phyloP scores from a whole-genome alignment of 2,797 vertebrate species.

The Coilia nasus region DNA sequence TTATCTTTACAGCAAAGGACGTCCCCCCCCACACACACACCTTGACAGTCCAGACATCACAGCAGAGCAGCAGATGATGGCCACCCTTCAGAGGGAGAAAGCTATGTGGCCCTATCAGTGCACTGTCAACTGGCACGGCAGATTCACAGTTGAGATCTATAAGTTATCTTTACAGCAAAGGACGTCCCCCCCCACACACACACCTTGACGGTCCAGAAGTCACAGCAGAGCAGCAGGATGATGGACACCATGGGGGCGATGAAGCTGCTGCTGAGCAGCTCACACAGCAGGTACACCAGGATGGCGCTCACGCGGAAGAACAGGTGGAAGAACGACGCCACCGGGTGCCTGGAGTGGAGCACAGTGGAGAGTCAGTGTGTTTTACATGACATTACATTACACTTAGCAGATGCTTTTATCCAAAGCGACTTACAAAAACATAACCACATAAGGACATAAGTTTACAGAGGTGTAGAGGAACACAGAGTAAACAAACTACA shows the following conservation, averaged over 20 bases:
- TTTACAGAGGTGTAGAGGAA: no score
- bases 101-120: no score
- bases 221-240: slow-evolving; percentile 92
- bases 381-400: background rate
- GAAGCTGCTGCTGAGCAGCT: slow-evolving; percentile 81
- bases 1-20: no score
- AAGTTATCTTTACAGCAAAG: no score
- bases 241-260: slow-evolving; percentile 94
- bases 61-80: slow-evolving; percentile 93
- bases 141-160: no score
- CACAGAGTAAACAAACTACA: no score
- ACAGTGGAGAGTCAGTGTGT: background rate
- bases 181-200: slow-evolving; percentile 54
- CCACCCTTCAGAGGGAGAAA: no score
- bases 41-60: slow-evolving; percentile 98
- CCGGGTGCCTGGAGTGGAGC: slow-evolving; percentile 86
- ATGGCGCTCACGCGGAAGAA: slow-evolving; percentile 89
- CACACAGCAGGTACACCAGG: slow-evolving; percentile 88
- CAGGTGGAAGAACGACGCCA: slow-evolving; percentile 94
- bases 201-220: slow-evolving; percentile 98
- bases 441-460: no score
- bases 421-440: no score
- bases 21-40: slow-evolving; percentile 68
- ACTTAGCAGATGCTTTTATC: no score
- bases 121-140: no score